Percentiles rank a stretch among this genome's conserved stretches.
phyloP scores from a whole-genome alignment of 2,888 invertebrate species.

The Tinea pellionella region DNA sequence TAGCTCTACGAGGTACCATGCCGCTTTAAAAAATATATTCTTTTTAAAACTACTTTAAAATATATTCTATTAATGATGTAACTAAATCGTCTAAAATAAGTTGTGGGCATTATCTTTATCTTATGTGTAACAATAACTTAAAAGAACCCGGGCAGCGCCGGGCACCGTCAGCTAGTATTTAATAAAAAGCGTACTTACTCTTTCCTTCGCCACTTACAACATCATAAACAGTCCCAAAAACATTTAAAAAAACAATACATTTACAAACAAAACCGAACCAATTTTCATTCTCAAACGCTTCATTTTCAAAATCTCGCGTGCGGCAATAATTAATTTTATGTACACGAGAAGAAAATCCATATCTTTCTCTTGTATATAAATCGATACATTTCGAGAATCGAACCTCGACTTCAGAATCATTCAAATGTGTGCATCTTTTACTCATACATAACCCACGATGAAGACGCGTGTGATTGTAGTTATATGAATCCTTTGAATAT shows the following conservation, averaged over 20 bases:
- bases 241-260: conserved; percentile 1
- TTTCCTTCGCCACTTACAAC: neutral
- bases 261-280: conserved; percentile 7
- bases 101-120: too few relatives aligned
- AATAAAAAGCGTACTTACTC: neutral
- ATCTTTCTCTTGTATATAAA: neutral
- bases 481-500: conserved; percentile 4
- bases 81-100: too few relatives aligned
- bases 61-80: too few relatives aligned
- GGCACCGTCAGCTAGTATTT: too few relatives aligned
- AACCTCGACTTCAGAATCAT: neutral
- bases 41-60: too few relatives aligned
- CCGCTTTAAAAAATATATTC: too few relatives aligned
- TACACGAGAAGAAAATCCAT: neutral
- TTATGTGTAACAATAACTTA: too few relatives aligned
- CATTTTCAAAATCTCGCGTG: neutral
- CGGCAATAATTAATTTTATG: conserved; percentile 4
- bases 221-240: conserved; percentile 6
- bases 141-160: too few relatives aligned
- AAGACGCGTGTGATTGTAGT: conserved; percentile 3
- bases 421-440: neutral
- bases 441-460: conserved; percentile 8
- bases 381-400: neutral
- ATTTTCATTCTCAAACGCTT: neutral
- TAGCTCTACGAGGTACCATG: too few relatives aligned